Percentiles rank a stretch among this genome's conserved stretches.
These are phyloP conservation scores for Tangara arthus DNA, from an alignment of 2,797 vertebrate species.

Conservation along the genomic window DNA sequence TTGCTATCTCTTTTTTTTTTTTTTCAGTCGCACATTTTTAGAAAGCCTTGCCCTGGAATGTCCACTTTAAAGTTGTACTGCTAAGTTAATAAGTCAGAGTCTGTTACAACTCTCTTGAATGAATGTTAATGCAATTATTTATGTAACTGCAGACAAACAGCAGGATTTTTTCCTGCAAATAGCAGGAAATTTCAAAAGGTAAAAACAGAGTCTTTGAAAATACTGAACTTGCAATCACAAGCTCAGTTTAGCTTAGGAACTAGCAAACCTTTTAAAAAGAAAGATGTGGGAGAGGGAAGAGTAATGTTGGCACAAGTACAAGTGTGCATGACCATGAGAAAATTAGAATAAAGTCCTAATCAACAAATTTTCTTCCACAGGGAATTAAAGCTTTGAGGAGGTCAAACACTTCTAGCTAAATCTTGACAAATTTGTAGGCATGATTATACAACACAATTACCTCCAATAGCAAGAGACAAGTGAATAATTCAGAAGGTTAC, in stretches of 20 bases:
- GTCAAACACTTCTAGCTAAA: not conserved
- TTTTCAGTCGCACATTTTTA: not conserved
- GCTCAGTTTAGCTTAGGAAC: not conserved
- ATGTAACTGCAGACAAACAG: not conserved
- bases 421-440: not conserved
- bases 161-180: not conserved
- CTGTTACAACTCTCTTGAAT: not conserved
- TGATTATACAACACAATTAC: not conserved
- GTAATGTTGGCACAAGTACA: not conserved
- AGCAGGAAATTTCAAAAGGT: not conserved
- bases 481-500: not conserved
- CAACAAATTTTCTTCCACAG: not conserved
- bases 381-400: not conserved
- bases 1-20: not conserved
- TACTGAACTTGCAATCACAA: not conserved
- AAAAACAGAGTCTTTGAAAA: not conserved
- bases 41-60: constrained; percentile 17
- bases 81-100: not conserved
- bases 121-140: not conserved
- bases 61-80: not conserved
- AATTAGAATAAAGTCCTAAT: not conserved
- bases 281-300: not conserved
- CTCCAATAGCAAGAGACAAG: not conserved
- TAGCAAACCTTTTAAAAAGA: not conserved
- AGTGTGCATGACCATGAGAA: not conserved